These are phyloP conservation scores for Drosophila suboccidentalis DNA, from an alignment of 2,888 invertebrate species.

Conservation along the genomic window DNA sequence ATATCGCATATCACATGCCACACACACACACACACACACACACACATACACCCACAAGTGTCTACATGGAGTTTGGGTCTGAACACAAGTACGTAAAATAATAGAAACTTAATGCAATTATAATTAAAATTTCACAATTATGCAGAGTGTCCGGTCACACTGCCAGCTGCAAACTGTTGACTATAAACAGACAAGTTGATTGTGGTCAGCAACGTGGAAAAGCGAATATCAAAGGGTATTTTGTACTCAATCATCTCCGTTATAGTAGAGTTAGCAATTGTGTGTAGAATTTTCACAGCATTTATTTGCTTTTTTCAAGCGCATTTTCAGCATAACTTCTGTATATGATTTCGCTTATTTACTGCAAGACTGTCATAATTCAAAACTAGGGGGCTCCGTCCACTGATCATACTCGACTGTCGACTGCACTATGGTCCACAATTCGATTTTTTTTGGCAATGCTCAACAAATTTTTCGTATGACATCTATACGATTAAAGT, in stretches of 20 bases:
- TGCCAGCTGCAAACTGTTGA: neutral
- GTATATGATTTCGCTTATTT: no score
- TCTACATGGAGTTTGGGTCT: neutral
- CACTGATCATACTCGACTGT: no score
- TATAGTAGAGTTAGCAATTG: neutral
- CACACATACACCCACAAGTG: constrained; percentile 1
- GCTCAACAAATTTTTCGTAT: no score
- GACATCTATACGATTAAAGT: no score
- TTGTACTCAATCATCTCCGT: neutral
- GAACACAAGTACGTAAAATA: constrained; percentile 29
- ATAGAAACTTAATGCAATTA: constrained; percentile 43
- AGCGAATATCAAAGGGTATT: neutral
- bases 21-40: no score
- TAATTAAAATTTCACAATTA: constrained; percentile 40
- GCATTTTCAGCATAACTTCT: no score
- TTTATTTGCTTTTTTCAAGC: neutral
- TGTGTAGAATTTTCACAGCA: neutral
- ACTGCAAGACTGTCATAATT: no score
- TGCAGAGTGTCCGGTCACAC: neutral
- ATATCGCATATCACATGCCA: constrained; percentile 13
- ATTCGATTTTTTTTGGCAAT: no score
- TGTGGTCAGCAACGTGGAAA: no score
- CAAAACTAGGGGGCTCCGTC: no score
- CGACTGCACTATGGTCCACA: no score
- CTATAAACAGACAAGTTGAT: neutral